Conservation (phyloP, 2,113 vertebrate genomes). For the Oncorhynchus keta region DNA sequence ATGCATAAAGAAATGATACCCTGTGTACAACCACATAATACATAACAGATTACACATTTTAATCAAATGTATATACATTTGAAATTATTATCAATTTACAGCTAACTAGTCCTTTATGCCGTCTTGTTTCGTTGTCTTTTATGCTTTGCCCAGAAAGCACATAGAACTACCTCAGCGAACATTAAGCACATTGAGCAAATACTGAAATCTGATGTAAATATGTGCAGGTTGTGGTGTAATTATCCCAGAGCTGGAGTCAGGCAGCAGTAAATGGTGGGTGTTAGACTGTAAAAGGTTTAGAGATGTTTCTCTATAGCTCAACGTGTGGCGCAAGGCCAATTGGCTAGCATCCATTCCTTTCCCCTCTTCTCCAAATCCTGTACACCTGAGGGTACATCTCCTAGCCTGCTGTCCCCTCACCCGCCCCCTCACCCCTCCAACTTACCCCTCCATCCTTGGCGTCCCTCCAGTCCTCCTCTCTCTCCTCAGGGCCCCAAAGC, state of each 20-base stretch:
- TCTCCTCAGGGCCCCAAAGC: no score
- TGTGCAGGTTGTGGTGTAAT: constrained; percentile 33
- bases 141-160: not conserved
- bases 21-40: constrained; percentile 16
- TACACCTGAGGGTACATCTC: not conserved
- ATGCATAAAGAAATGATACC: no score
- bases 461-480: no score
- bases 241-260: constrained; percentile 37
- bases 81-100: no score
- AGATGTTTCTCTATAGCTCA: constrained; percentile 47
- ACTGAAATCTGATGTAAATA: constrained; percentile 40
- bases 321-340: constrained; percentile 39
- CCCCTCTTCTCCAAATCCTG: not conserved
- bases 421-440: not conserved
- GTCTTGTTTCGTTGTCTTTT: no score
- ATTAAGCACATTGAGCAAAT: constrained; percentile 20
- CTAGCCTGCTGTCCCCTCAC: not conserved
- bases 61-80: not conserved
- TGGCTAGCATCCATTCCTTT: constrained; percentile 25
- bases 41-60: not conserved
- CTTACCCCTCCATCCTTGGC: no score
- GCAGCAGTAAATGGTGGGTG: constrained; percentile 37
- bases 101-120: not conserved
- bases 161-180: not conserved
- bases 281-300: constrained; percentile 42